phyloP scores from a whole-genome alignment of 2,888 invertebrate genomes.

The Epiperipatus broadwayi region DNA sequence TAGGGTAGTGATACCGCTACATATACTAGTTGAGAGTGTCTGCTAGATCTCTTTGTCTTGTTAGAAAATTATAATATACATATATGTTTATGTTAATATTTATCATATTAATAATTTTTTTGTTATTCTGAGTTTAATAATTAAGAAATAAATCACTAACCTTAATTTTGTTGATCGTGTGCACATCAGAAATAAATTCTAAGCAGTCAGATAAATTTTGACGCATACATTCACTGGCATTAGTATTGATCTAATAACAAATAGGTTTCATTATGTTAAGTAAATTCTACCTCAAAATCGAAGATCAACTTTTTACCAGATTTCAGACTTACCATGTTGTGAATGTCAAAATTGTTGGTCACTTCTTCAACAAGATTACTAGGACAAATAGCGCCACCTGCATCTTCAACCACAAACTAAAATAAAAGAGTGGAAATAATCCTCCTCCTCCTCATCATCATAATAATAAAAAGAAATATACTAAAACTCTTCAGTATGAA shows the following conservation, averaged over 20 bases:
- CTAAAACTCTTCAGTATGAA: no score
- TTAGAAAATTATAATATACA: no score
- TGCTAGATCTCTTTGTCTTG: no score
- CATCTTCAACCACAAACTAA: conserved; percentile 41
- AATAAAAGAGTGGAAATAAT: no score
- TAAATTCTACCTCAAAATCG: neutral
- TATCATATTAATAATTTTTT: no score
- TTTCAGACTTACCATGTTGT: conserved; percentile 14
- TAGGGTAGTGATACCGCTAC: no score
- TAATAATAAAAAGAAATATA: no score
- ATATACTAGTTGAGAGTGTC: no score
- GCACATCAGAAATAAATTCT: conserved; percentile 86
- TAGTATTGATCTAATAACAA: conserved; percentile 38
- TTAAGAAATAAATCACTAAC: conserved; percentile 31
- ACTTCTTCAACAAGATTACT: conserved; percentile 44
- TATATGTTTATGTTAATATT: no score
- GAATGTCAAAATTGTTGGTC: conserved; percentile 13
- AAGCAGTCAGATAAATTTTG: conserved; percentile 77
- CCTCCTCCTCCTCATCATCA: no score
- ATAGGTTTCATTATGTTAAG: conserved; percentile 5
- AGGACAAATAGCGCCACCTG: conserved; percentile 67
- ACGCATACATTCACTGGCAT: conserved; percentile 80
- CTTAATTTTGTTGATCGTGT: conserved; percentile 89
- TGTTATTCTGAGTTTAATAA: no score
- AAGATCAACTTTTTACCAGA: neutral